phyloP scores from a whole-genome alignment of 1,140 invertebrate species.

The Tetramorium parvispinum region DNA sequence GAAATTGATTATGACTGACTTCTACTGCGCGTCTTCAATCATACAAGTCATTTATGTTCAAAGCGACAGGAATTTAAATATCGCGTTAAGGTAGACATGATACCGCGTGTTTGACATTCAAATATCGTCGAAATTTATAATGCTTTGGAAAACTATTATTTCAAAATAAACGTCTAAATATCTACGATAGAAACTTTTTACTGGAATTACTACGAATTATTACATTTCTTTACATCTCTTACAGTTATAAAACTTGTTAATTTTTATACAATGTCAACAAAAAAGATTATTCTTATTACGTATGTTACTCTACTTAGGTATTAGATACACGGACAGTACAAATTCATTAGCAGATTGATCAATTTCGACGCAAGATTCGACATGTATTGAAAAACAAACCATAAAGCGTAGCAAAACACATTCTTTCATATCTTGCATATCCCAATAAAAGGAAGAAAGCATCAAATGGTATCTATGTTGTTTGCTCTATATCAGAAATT shows the following conservation, averaged over 20 bases:
- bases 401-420: neutral
- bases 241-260: neutral
- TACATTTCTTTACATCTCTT: neutral
- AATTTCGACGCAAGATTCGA: neutral
- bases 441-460: conserved; percentile 7
- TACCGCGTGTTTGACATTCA: neutral
- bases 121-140: neutral
- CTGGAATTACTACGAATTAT: neutral
- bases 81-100: neutral
- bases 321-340: neutral
- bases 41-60: conserved; percentile 17
- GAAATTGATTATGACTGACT: conserved; percentile 57
- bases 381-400: neutral
- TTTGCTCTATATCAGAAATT: neutral
- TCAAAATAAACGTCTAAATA: neutral
- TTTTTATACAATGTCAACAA: neutral
- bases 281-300: neutral
- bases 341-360: conserved; percentile 1
- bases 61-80: conserved; percentile 9
- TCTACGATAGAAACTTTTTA: neutral
- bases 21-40: conserved; percentile 13
- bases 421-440: neutral
- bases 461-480: neutral
- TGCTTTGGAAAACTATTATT: neutral
- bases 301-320: neutral